Conservation (phyloP, 2,888 invertebrate genomes). For the Pycnomerus fuliginosus region DNA sequence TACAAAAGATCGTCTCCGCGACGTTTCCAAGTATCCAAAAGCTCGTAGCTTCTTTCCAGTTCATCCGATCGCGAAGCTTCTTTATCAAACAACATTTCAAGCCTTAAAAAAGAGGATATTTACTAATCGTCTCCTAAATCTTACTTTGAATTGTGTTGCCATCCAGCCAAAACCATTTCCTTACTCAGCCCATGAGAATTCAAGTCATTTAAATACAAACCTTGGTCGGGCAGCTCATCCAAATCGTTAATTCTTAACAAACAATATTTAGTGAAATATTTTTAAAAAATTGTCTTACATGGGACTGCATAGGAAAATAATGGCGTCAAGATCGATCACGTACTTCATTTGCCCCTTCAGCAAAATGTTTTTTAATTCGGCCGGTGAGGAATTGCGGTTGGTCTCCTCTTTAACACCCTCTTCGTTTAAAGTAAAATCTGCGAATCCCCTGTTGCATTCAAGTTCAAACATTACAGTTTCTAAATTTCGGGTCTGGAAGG, state of each 20-base stretch:
- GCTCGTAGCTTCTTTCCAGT: conserved; percentile 72
- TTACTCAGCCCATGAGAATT: conserved; percentile 83
- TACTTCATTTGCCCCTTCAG: conserved; percentile 85
- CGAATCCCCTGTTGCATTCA: conserved; percentile 65
- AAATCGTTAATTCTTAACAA: conserved; percentile 12
- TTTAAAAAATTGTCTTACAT: conserved; percentile 6
- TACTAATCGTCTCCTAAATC: conserved; percentile 1
- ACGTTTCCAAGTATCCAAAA: conserved; percentile 82
- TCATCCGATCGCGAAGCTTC: conserved; percentile 78
- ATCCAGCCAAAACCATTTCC: conserved; percentile 79
- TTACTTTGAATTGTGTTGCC: conserved; percentile 78
- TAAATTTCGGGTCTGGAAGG: conserved; percentile 68
- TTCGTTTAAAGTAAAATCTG: conserved; percentile 32
- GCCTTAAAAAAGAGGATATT: conserved; percentile 37
- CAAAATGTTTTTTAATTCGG: conserved; percentile 66
- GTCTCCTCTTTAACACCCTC: conserved; percentile 19
- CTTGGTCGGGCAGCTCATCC: conserved; percentile 65
- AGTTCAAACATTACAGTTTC: conserved; percentile 81
- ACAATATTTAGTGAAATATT: background rate
- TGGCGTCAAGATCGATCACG: conserved; percentile 73
- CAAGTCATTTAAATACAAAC: conserved; percentile 78
- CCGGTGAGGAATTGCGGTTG: conserved; percentile 33
- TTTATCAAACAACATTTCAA: conserved; percentile 79
- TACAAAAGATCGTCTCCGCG: conserved; percentile 84
- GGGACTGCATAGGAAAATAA: conserved; percentile 86